A percentile compares a stretch with the other conserved stretches of the same genome.
These are phyloP conservation scores for Cettia cetti DNA, from an alignment of 2,113 vertebrate species.

Conservation along the genomic window DNA sequence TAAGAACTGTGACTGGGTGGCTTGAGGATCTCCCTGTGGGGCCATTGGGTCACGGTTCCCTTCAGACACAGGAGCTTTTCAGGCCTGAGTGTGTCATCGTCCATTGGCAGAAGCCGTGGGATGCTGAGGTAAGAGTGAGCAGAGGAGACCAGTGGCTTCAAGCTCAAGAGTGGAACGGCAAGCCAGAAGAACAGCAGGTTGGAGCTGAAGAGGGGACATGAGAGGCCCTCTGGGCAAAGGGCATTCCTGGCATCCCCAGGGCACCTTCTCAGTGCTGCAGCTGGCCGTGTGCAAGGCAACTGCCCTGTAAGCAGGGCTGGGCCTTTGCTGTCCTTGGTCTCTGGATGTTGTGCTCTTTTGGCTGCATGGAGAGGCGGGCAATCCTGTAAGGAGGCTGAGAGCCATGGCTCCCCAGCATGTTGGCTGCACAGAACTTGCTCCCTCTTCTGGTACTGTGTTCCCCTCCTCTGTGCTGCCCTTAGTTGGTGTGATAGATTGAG, in stretches of 20 bases:
- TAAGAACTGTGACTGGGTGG: background rate
- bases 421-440: background rate
- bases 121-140: rapidly evolving
- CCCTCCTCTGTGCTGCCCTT: background rate
- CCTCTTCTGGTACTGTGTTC: background rate
- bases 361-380: background rate
- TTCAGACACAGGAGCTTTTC: background rate
- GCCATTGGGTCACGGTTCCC: background rate
- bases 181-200: too few species aligned
- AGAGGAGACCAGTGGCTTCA: rapidly evolving
- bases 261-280: rapidly evolving
- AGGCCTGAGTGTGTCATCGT: rapidly evolving
- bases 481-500: background rate
- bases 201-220: rapidly evolving
- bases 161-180: background rate
- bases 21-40: background rate
- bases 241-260: too few species aligned
- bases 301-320: rapidly evolving
- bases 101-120: background rate
- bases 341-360: background rate
- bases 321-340: background rate
- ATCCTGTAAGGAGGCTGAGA: background rate
- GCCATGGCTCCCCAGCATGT: too few species aligned
- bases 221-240: background rate
- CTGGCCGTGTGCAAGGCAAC: too few species aligned